These are phyloP conservation scores for Drosophila eohydei DNA, from an alignment of 2,888 invertebrate species.

Conservation along the genomic window DNA sequence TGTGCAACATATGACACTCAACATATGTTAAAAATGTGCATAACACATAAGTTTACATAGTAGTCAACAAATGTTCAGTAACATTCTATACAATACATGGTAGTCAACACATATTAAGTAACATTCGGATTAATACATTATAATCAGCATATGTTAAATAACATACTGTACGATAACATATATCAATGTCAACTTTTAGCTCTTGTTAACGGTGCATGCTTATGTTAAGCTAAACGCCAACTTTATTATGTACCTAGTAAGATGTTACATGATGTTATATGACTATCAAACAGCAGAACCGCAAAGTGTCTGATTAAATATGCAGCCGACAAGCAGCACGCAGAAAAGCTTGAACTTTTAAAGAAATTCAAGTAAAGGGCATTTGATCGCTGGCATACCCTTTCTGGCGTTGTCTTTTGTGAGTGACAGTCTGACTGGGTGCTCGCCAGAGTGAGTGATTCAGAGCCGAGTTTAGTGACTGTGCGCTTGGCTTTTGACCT, in stretches of 20 bases:
- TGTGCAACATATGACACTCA: too few relatives aligned
- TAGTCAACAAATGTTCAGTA: neutral
- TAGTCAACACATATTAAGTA: neutral
- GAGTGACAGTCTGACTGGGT: slow-evolving; percentile 11
- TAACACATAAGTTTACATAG: neutral
- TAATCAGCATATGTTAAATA: neutral
- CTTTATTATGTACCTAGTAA: too few relatives aligned
- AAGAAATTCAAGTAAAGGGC: neutral
- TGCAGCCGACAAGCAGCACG: neutral
- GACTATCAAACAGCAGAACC: neutral
- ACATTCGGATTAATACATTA: neutral
- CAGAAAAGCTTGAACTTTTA: neutral
- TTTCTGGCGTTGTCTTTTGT: slow-evolving; percentile 15
- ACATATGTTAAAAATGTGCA: too few relatives aligned
- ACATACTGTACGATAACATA: neutral
- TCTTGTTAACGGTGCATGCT: neutral
- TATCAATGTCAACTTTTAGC: neutral
- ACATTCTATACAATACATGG: neutral
- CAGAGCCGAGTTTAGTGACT: slow-evolving; percentile 25
- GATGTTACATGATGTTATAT: neutral
- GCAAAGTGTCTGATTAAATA: neutral
- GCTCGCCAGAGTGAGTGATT: slow-evolving; percentile 18
- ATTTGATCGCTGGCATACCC: neutral
- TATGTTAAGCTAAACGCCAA: too few relatives aligned
- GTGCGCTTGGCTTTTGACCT: slow-evolving; percentile 47